Conservation (phyloP, 2,113 vertebrate species). For the Bolborhynchus lineola region DNA sequence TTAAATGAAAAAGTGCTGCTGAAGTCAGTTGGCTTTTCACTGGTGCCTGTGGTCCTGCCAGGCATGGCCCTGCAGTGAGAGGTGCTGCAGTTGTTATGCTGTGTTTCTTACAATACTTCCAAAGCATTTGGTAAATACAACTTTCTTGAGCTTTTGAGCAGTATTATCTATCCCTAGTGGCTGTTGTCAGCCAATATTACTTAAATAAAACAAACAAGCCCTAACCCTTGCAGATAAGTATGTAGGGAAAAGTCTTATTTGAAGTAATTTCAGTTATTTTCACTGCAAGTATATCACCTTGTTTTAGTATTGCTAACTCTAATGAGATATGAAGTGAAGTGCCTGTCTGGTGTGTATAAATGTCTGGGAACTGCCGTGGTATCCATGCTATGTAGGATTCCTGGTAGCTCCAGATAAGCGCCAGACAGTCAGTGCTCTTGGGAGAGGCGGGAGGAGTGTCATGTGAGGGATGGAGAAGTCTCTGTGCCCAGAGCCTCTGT, state of each 20-base stretch:
- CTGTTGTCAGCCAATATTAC: neutral
- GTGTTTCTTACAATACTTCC: neutral
- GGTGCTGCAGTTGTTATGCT: neutral
- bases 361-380: neutral
- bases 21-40: neutral
- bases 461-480: neutral
- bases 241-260: neutral
- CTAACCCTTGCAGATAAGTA: neutral
- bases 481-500: neutral
- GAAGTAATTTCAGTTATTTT: neutral
- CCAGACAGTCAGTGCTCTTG: neutral
- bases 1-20: neutral
- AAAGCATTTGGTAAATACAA: neutral
- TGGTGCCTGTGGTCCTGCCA: conserved; percentile 1
- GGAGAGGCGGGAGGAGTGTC: neutral
- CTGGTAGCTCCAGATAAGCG: conserved; percentile 22
- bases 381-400: neutral
- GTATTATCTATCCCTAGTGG: neutral
- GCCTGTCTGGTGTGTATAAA: neutral
- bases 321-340: neutral
- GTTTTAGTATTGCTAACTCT: neutral
- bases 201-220: neutral
- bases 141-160: neutral
- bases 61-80: neutral
- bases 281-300: neutral